These are phyloP conservation scores for Ranitomeya variabilis DNA, from an alignment of 2,113 vertebrate species.

Conservation along the genomic window DNA sequence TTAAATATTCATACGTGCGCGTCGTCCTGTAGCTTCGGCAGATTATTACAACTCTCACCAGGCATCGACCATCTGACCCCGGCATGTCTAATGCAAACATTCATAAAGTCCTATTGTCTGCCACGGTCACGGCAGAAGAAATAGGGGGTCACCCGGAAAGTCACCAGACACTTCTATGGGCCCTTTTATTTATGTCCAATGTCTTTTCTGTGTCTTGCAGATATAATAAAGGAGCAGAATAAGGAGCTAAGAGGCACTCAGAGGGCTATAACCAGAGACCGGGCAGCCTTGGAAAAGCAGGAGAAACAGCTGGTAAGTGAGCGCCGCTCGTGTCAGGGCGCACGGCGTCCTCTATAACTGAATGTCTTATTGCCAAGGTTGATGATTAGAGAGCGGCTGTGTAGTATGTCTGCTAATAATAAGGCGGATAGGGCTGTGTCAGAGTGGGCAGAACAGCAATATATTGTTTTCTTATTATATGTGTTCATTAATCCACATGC, in stretches of 20 bases:
- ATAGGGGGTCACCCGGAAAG: background rate
- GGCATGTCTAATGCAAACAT: background rate
- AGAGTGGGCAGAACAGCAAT: background rate
- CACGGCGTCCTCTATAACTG: background rate
- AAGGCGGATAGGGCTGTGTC: background rate
- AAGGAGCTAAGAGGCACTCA: conserved; percentile 94
- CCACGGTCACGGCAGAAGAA: background rate
- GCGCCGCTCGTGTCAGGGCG: no score
- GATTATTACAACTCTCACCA: background rate
- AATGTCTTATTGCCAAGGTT: background rate
- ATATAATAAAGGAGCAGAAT: conserved; percentile 94
- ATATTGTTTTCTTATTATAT: no score
- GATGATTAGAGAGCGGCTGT: background rate
- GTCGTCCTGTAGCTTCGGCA: background rate
- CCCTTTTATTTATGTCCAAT: conserved; percentile 5
- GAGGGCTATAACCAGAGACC: conserved; percentile 92
- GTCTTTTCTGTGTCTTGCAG: conserved; percentile 69
- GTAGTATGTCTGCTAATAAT: background rate
- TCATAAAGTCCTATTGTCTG: background rate
- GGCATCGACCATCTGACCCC: background rate
- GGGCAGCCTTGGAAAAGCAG: conserved; percentile 91
- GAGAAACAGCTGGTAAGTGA: conserved; percentile 95
- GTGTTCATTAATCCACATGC: no score
- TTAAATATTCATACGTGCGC: conserved; percentile 44
- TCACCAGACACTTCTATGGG: background rate